These are phyloP conservation scores for Megalops atlanticus DNA, from an alignment of 2,113 vertebrate genomes.

Conservation along the genomic window DNA sequence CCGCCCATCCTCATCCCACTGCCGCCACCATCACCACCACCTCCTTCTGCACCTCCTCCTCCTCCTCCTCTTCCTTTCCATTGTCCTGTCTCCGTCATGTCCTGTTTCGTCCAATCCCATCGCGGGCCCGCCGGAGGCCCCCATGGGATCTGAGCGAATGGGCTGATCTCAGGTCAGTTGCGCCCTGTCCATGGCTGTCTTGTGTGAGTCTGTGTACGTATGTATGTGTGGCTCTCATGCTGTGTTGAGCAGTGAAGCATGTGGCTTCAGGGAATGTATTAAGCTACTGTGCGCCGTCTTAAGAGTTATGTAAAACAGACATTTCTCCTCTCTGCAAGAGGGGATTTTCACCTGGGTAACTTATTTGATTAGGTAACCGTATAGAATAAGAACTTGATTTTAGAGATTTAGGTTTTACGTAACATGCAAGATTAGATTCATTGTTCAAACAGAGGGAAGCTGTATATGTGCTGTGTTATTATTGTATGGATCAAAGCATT, in stretches of 20 bases:
- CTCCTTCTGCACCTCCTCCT: constrained; percentile 34
- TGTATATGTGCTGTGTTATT: constrained; percentile 4
- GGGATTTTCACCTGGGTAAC: not conserved
- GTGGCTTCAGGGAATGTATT: not conserved
- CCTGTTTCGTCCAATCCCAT: constrained; percentile 49
- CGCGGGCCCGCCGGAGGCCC: constrained; percentile 52
- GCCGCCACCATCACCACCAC: constrained; percentile 27
- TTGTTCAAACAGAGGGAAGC: constrained; percentile 25
- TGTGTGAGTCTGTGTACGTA: constrained; percentile 6
- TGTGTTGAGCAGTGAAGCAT: not conserved
- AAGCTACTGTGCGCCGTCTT: not conserved
- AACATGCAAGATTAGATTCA: not conserved
- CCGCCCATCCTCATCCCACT: constrained; percentile 31
- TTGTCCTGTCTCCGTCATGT: constrained; percentile 34
- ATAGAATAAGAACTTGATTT: not conserved
- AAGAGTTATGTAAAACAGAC: not conserved
- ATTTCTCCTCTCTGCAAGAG: not conserved
- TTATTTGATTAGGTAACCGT: constrained; percentile 5
- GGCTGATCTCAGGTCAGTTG: constrained; percentile 70
- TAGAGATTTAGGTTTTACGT: not conserved
- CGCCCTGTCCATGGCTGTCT: constrained; percentile 29
- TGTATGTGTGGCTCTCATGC: constrained; percentile 7
- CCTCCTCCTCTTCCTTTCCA: constrained; percentile 31
- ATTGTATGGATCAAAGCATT: constrained; percentile 14
- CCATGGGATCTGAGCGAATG: constrained; percentile 58